Evolutionary conservation across 2,888 invertebrate species (phyloP).

Genomic region (Eurois occulta): DNA sequence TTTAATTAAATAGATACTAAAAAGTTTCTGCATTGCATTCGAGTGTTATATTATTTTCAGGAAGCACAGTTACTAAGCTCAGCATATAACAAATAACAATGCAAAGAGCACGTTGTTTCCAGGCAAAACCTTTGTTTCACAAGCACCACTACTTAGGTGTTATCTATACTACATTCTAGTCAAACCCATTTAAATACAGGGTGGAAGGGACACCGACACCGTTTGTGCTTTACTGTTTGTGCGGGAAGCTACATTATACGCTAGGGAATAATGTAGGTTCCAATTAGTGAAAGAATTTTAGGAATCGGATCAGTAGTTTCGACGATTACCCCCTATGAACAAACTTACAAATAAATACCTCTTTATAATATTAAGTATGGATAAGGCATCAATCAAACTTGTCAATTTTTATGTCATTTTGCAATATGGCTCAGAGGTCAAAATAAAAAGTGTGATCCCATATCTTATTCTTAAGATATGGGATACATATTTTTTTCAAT

Average conservation of each 20-base stretch:
- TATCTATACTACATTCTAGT: not conserved
- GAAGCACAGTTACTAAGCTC: not conserved
- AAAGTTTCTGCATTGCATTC: not conserved
- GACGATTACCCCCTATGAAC: too few relatives aligned
- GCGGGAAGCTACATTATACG: too few relatives aligned
- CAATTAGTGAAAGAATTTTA: too few relatives aligned
- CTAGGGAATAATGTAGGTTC: too few relatives aligned
- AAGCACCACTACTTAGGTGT: not conserved
- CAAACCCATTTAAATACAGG: not conserved
- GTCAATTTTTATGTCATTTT: not conserved
- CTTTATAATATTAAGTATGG: too few relatives aligned
- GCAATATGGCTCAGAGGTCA: not conserved
- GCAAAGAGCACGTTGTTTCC: not conserved
- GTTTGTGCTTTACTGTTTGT: too few relatives aligned
- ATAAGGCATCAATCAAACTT: not conserved
- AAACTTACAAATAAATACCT: too few relatives aligned
- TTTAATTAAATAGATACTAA: not conserved
- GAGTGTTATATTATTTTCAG: not conserved
- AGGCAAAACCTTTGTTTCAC: not conserved
- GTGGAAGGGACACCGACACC: too few relatives aligned
- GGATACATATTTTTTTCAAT: not conserved
- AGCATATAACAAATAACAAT: not conserved
- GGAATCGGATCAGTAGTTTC: too few relatives aligned
- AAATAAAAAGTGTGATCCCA: too few relatives aligned
- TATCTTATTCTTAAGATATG: too few relatives aligned